A percentile compares a stretch with the other conserved stretches of the same genome.
Conservation (phyloP, 2,113 vertebrate genomes). For the Lipophrys pholis region DNA sequence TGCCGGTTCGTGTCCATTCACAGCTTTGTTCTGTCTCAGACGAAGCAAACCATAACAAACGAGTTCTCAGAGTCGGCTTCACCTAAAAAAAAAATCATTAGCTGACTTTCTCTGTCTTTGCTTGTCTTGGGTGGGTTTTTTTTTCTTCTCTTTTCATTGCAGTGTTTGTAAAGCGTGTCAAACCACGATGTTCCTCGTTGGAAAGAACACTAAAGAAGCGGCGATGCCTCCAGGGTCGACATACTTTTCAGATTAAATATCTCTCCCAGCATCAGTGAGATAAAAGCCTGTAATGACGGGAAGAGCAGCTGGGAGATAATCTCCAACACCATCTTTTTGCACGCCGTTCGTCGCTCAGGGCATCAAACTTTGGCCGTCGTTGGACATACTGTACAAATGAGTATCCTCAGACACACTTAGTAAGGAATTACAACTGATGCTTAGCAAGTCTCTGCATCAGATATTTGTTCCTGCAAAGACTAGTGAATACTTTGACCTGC, state of each 20-base stretch:
- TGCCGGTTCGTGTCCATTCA: constrained; percentile 52
- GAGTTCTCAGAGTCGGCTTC: constrained; percentile 29
- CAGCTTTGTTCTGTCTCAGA: constrained; percentile 11
- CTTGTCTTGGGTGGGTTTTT: constrained; percentile 38
- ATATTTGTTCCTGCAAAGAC: neutral
- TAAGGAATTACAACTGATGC: neutral
- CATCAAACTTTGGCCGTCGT: constrained; percentile 14
- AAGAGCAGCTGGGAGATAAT: constrained; percentile 56
- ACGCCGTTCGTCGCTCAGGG: constrained; percentile 27
- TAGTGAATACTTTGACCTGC: too few relatives aligned
- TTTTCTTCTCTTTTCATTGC: constrained; percentile 19
- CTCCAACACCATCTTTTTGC: constrained; percentile 35
- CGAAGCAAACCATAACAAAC: constrained; percentile 30
- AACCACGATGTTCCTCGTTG: constrained; percentile 17
- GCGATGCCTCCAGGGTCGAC: constrained; percentile 30
- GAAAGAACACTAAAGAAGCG: constrained; percentile 2
- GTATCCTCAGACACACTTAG: neutral
- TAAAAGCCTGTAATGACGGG: constrained; percentile 57
- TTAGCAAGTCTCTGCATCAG: constrained; percentile 1
- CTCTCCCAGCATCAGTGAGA: constrained; percentile 38
- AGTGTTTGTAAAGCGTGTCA: constrained; percentile 43
- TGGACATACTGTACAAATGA: constrained; percentile 49
- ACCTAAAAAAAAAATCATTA: constrained; percentile 61
- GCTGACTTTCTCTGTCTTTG: constrained; percentile 19
- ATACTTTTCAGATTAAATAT: constrained; percentile 51